Evolutionary conservation across 2,113 vertebrate species (phyloP), one percentile per base, ranked within the genome.

Genomic region (Aramus guarauna): DNA sequence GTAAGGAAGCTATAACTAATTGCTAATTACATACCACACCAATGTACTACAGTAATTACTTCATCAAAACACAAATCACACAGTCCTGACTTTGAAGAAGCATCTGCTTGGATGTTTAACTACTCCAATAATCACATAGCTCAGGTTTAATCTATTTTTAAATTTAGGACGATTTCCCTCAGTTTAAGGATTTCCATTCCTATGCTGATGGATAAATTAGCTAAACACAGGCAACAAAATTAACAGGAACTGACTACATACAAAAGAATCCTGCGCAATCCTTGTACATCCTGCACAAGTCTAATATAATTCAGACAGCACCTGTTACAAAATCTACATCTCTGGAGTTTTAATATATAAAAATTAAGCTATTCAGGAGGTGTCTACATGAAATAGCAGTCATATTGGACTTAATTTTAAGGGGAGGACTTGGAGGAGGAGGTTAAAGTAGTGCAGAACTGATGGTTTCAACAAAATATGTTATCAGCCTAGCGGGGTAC

Each of bases 1-100:
- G 89, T 72, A 77, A 95, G 73, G 62, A 91, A 94, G 88, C 88
- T 95, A 24, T 77, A 90, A 93, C 91, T 97, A 96, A 97, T 88
- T 95, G 85, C 84, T 94, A 94, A 96, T 89, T 92, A 94, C 66
- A 86, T 76, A 66, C 85, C 58, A 74, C 82, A 95, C 86, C 79
- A 91, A 94, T 88, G 24, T 94, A 95, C 6, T 14, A 69, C 72
- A 94, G 74, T 92, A 97, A 96, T 85, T 92, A 63, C 89, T 92
- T 97, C 91, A 95, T 96, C 88, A 96, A 91, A 93, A 94, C 90
- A 92, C 75, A 96, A 95, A 95, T 85, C 92, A 85, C 83, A 80
- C 9, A 81, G 62, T 37, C 82, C 76, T 94, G 94, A 86, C 64
- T 95, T 95, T 91, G 59, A 86, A 83, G 84, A 90, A 97, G 87